Percentiles rank a stretch among this genome's conserved stretches.
Conservation (phyloP, 2,888 invertebrate genomes). For the Tribolium freemani region DNA sequence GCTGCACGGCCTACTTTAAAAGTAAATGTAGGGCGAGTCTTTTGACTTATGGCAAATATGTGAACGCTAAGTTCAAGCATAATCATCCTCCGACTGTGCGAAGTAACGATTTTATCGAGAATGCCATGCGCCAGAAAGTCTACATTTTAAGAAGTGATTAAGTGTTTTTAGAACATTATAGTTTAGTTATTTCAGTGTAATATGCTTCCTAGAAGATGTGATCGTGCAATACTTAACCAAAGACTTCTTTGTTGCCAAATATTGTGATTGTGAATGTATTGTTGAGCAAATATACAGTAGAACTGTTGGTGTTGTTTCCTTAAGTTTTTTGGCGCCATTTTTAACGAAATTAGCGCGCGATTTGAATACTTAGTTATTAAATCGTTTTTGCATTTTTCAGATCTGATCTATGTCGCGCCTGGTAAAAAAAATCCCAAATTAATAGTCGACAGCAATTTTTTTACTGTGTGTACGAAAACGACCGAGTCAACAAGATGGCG, state of each 20-base stretch:
- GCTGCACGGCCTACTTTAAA: slow-evolving; percentile 55
- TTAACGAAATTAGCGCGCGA: background rate
- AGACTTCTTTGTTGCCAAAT: background rate
- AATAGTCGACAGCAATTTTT: slow-evolving; percentile 52
- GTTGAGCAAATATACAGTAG: too few species aligned
- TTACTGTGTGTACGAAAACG: slow-evolving; percentile 50
- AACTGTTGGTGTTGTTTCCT: too few species aligned
- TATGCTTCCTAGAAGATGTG: background rate
- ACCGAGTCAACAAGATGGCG: slow-evolving; percentile 53
- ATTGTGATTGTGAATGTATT: too few species aligned
- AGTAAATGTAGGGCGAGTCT: slow-evolving; percentile 56
- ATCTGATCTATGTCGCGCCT: slow-evolving; percentile 49
- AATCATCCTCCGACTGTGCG: slow-evolving; percentile 39
- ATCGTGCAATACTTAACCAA: background rate
- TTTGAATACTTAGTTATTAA: background rate
- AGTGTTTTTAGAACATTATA: background rate
- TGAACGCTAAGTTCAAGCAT: slow-evolving; percentile 21
- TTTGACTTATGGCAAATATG: slow-evolving; percentile 49
- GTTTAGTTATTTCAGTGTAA: background rate
- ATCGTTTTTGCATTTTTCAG: slow-evolving; percentile 44
- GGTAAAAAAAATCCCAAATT: slow-evolving; percentile 55
- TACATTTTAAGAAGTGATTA: slow-evolving; percentile 22
- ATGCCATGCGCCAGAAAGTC: slow-evolving; percentile 25
- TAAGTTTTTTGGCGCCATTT: too few species aligned
- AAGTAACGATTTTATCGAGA: slow-evolving; percentile 18